Evolutionary conservation across 2,888 invertebrate species (phyloP).

Genomic region (Sarcophaga variegata): DNA sequence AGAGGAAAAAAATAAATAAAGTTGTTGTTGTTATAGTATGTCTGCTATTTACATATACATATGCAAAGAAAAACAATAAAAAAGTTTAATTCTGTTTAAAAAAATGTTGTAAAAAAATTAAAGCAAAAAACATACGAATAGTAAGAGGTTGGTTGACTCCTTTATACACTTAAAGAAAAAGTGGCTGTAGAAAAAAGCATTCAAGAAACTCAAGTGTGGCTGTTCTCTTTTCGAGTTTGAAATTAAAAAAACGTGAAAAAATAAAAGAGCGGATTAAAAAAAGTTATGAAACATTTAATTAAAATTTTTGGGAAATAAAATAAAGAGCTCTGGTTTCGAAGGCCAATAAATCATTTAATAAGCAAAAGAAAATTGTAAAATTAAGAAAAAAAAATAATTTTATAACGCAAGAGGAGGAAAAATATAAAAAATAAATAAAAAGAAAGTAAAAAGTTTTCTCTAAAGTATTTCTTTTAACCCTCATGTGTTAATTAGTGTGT

Average conservation of each 20-base stretch:
- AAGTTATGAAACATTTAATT: not conserved
- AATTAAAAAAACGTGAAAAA: not conserved
- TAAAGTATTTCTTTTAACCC: not conserved
- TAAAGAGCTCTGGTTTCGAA: slow-evolving; percentile 5
- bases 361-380: not conserved
- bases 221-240: not conserved
- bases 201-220: not conserved
- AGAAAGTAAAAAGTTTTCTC: slow-evolving; percentile 4
- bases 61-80: not conserved
- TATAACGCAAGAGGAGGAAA: not conserved
- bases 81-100: not conserved
- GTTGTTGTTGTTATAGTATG: not conserved
- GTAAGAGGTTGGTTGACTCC: not conserved
- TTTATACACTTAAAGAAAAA: slow-evolving; percentile 1
- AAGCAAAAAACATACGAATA: not conserved
- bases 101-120: not conserved
- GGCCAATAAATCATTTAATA: slow-evolving; percentile 29
- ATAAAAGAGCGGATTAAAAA: slow-evolving; percentile 1
- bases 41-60: not conserved
- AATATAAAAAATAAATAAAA: slow-evolving; percentile 7
- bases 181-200: no score
- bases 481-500: slow-evolving; percentile 41
- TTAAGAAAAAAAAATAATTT: slow-evolving; percentile 4
- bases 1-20: not conserved
- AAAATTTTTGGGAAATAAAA: not conserved